Evolutionary conservation across 2,888 invertebrate species (phyloP).

Genomic region (Baronia brevicornis): DNA sequence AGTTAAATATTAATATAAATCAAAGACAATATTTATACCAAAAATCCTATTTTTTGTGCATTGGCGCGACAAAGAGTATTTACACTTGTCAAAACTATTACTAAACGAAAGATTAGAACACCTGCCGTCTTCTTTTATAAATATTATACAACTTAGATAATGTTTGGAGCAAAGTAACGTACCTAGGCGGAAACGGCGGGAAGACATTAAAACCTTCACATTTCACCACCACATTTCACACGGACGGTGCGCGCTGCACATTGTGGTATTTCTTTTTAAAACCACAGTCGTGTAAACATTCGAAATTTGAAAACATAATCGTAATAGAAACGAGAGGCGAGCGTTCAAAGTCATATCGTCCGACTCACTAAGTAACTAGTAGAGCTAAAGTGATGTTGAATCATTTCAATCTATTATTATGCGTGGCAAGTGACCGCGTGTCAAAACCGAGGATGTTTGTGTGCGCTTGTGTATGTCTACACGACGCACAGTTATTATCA

Average conservation of each 20-base stretch:
- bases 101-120: too few species aligned
- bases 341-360: constrained; percentile 44
- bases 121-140: too few species aligned
- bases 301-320: constrained; percentile 16
- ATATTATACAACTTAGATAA: too few species aligned
- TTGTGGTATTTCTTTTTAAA: constrained; percentile 21
- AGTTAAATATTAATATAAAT: too few species aligned
- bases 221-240: constrained; percentile 27
- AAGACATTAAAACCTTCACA: constrained; percentile 38
- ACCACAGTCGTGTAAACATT: constrained; percentile 28
- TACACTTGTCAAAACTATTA: too few species aligned
- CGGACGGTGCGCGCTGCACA: constrained; percentile 17
- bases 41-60: too few species aligned
- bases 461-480: constrained; percentile 31
- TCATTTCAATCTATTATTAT: constrained; percentile 70
- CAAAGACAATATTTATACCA: too few species aligned
- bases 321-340: constrained; percentile 21
- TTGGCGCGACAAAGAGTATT: too few species aligned
- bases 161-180: constrained; percentile 23
- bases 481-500: constrained; percentile 23
- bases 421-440: constrained; percentile 69
- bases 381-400: constrained; percentile 59
- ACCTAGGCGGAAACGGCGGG: constrained; percentile 40
- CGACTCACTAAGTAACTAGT: constrained; percentile 51
- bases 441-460: constrained; percentile 63